Base-by-base conservation (phyloP, 1,140 invertebrate species). In the Sminthurides bifidus region DNA sequence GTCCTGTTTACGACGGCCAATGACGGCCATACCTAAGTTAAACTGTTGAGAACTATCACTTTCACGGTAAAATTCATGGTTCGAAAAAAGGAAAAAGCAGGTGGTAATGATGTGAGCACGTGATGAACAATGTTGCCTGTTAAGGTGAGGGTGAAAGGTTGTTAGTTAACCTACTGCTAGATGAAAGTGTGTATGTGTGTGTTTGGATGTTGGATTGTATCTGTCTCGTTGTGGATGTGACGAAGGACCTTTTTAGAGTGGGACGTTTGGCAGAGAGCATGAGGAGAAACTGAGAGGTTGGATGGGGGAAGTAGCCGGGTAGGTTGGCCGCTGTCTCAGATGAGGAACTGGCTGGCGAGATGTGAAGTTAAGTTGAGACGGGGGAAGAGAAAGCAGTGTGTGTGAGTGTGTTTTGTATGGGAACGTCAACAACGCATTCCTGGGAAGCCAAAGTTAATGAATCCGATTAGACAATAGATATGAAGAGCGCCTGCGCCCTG, bases 401-500 rank as follows among this genome's bases (percentile, higher is more conserved):
- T 52, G 56, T 58, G 56, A 52, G 48, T 58, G 50, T 56, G 37
- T 41, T 26, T 37, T 56, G 54, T 45, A 35, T 44, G 58, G 53
- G 60, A 62, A 58, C 60, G 60, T 62, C 60, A 62, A 62, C 60
- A 62, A 61, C 60, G 60, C 56, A 62, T 62, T 62, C 60, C 60
- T 57, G 33, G 44, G 56, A 62, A 59, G 53, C 56, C 56, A 56
- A 55, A 59, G 51, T 62, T 62, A 62, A 62, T 62, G 60, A 62
- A 62, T 62, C 55, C 60, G 60, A 62, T 62, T 62, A 62, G 60
- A 62, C 60, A 62, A 62, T 62, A 62, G 60, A 62, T 55, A 59
- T 54, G 44, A 52, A 58, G 56, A 57, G 54, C 60, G 60, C 60
- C 56, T n/a, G 53, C 60, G 56, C 60, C 31, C n/a, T n/a, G n/a